phyloP scores from a whole-genome alignment of 1,140 invertebrate genomes.

The Dendroctonus ponderosae region DNA sequence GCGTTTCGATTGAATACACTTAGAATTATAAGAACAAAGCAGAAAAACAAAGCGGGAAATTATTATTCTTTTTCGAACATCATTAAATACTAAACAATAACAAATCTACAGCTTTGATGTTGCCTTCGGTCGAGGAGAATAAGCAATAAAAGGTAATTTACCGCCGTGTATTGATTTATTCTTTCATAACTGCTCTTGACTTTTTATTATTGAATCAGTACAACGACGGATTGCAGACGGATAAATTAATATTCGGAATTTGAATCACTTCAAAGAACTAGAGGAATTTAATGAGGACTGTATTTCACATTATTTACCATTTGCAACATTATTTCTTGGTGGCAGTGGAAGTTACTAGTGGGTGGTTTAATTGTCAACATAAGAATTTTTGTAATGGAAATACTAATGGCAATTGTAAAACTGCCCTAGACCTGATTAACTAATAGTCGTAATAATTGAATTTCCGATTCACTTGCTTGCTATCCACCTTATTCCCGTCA shows the following conservation, averaged over 20 bases:
- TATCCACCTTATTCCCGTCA: no score
- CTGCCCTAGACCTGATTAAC: no score
- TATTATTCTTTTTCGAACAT: constrained; percentile 18
- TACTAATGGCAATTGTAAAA: no score
- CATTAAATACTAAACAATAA: constrained; percentile 29
- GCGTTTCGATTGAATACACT: constrained; percentile 3
- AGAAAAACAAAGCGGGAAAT: constrained; percentile 34
- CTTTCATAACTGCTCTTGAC: constrained; percentile 9
- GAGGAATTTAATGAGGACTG: no score
- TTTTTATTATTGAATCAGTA: constrained; percentile 16
- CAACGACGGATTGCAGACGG: not conserved
- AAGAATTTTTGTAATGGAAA: no score
- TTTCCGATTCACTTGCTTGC: no score
- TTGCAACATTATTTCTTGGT: no score
- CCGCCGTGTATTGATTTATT: constrained; percentile 18
- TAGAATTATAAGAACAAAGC: constrained; percentile 25
- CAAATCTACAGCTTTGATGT: constrained; percentile 25
- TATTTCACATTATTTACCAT: no score
- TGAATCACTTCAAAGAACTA: no score
- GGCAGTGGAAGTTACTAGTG: no score
- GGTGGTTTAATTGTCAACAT: no score
- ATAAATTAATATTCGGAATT: not conserved
- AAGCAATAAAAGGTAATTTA: constrained; percentile 27
- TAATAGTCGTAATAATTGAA: no score
- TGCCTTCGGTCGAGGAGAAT: constrained; percentile 19